A percentile compares a stretch with the other conserved stretches of the same genome.
phyloP scores from a whole-genome alignment of 2,797 vertebrate genomes.

The Silurus lanzhouensis region DNA sequence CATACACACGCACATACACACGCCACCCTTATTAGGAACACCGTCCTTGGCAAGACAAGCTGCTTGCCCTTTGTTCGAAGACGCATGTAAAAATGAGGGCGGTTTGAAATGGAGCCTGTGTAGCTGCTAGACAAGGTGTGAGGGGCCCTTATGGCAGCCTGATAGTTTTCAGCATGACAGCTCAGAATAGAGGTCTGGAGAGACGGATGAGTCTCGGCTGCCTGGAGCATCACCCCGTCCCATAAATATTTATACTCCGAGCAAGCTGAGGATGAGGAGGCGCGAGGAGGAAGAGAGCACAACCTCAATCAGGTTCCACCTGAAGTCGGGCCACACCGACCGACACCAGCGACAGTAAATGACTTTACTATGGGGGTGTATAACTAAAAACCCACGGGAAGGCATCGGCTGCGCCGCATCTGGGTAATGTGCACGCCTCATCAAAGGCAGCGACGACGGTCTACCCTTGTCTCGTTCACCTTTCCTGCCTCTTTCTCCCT shows the following conservation, averaged over 20 bases:
- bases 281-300: conserved; percentile 24
- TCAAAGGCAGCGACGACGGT: not conserved
- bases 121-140: conserved; percentile 78
- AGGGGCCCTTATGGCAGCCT: conserved; percentile 65
- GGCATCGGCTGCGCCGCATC: not conserved
- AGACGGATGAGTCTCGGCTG: conserved; percentile 78
- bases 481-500: conserved; percentile 17
- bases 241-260: conserved; percentile 76
- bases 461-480: conserved; percentile 42
- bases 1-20: conserved; percentile 2
- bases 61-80: conserved; percentile 79
- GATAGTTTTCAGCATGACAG: conserved; percentile 69
- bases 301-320: conserved; percentile 34
- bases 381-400: conserved; percentile 22
- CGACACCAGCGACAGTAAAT: conserved; percentile 30
- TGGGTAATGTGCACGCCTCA: conserved; percentile 9
- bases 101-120: conserved; percentile 79
- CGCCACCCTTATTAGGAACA: conserved; percentile 77
- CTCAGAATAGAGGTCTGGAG: conserved; percentile 77
- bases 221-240: conserved; percentile 78
- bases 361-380: conserved; percentile 26
- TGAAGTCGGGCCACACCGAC: not conserved
- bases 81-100: conserved; percentile 73
- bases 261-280: conserved; percentile 37
- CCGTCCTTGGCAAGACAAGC: conserved; percentile 78